Evolutionary conservation across 2,888 invertebrate genomes (phyloP).

Genomic region (Drosophila koepferae): DNA sequence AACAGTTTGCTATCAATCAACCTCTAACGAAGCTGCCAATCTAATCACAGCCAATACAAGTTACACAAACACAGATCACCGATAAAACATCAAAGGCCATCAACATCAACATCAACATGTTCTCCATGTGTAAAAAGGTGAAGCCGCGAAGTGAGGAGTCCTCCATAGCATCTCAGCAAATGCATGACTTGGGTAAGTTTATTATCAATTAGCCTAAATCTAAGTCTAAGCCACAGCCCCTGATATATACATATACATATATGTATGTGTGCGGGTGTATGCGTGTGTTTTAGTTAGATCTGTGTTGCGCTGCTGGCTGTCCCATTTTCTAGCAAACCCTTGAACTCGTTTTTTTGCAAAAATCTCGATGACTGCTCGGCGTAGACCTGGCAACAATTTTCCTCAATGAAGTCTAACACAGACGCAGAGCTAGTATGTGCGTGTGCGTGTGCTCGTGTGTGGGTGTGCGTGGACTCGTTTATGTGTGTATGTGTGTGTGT

Average conservation of each 20-base stretch:
- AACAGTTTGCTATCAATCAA: slow-evolving; percentile 47
- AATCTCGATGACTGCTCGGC: slow-evolving; percentile 55
- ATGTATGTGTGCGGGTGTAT: not conserved
- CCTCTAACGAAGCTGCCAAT: slow-evolving; percentile 69
- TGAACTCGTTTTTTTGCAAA: slow-evolving; percentile 76
- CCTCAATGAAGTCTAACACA: slow-evolving; percentile 80
- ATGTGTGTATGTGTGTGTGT: slow-evolving; percentile 16
- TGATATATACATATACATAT: not conserved
- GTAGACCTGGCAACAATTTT: slow-evolving; percentile 66
- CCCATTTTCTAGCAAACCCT: slow-evolving; percentile 65
- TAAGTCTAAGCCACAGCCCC: slow-evolving; percentile 44
- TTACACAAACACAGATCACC: slow-evolving; percentile 8
- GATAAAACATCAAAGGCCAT: slow-evolving; percentile 15
- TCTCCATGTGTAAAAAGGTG: slow-evolving; percentile 85
- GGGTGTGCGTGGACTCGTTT: not conserved
- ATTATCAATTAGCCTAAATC: not conserved
- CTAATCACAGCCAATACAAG: slow-evolving; percentile 8
- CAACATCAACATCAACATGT: slow-evolving; percentile 70
- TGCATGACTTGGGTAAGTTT: slow-evolving; percentile 78
- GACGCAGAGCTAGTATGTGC: slow-evolving; percentile 23
- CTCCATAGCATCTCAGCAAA: slow-evolving; percentile 57
- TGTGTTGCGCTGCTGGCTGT: slow-evolving; percentile 26
- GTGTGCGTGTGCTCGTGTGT: slow-evolving; percentile 27
- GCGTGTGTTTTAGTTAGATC: not conserved
- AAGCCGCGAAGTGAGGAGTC: slow-evolving; percentile 81